These are phyloP conservation scores for human (Homo sapiens) DNA, from an alignment of 2,113 vertebrate species.

Conservation along the genomic window DNA sequence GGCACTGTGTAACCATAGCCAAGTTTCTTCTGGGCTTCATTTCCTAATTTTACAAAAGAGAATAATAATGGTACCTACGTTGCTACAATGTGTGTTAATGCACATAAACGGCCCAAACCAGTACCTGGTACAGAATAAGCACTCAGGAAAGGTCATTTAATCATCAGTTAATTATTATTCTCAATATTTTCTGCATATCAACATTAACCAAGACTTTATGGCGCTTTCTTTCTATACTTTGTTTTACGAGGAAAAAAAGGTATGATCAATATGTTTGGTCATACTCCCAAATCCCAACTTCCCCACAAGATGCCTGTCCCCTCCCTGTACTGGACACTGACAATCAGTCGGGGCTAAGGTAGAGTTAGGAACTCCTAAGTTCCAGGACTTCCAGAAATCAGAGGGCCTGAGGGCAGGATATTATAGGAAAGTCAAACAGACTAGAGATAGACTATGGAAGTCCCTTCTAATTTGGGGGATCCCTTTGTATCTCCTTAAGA, in stretches of 20 bases:
- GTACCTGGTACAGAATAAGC: background rate
- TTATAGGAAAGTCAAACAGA: background rate
- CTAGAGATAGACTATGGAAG: background rate
- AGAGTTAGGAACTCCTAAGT: background rate
- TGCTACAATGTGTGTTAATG: background rate
- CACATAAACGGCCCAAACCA: background rate
- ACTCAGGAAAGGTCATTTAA: background rate
- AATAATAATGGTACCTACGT: background rate
- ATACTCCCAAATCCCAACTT: background rate
- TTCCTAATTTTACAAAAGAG: background rate
- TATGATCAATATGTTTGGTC: background rate
- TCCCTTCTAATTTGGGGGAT: background rate
- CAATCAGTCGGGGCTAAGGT: background rate
- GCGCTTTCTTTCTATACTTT: background rate
- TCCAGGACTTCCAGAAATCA: background rate
- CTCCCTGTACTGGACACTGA: background rate
- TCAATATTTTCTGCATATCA: background rate
- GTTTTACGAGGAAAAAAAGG: background rate
- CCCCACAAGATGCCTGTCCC: background rate
- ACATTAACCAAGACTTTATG: background rate
- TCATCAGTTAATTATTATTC: background rate
- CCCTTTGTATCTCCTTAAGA: background rate
- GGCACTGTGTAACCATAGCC: background rate
- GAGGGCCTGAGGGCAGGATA: background rate
- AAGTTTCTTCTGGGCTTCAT: background rate